phyloP scores from a whole-genome alignment of 92 coral and sea anemone species.

The Porites lobata region DNA sequence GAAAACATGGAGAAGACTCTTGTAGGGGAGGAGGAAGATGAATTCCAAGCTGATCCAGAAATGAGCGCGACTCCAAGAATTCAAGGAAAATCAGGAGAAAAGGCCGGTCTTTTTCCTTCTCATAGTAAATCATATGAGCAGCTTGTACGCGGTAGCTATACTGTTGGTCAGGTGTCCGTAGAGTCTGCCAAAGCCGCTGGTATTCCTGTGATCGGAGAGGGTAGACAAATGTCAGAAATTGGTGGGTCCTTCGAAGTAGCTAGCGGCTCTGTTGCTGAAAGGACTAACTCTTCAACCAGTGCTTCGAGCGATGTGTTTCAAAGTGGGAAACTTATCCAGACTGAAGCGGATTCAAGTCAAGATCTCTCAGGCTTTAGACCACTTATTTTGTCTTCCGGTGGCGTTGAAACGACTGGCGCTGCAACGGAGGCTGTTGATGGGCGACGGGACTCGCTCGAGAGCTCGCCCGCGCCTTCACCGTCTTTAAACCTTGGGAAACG shows the following conservation, averaged over 20 bases:
- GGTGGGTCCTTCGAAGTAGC: neutral
- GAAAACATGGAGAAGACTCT: constrained; percentile 11
- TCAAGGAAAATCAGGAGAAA: neutral
- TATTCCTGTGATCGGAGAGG: constrained; percentile 81
- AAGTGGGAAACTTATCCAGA: neutral
- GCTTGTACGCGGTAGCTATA: constrained; percentile 90
- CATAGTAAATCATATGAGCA: constrained; percentile 64
- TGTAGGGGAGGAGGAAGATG: constrained; percentile 10
- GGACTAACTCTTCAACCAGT: neutral
- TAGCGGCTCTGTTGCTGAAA: neutral
- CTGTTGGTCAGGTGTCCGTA: constrained; percentile 82
- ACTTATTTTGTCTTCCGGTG: neutral
- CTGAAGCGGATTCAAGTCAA: constrained; percentile 9
- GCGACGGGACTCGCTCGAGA: constrained; percentile 42
- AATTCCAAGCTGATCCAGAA: constrained; percentile 14
- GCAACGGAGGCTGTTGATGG: constrained; percentile 21
- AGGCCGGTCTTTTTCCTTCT: neutral
- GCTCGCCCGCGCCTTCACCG: constrained; percentile 41
- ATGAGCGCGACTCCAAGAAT: constrained; percentile 35
- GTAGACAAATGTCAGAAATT: neutral
- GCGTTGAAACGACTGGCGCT: neutral
- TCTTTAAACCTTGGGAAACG: constrained; percentile 20
- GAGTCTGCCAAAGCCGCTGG: constrained; percentile 98
- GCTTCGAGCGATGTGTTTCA: constrained; percentile 6
- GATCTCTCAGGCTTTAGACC: constrained; percentile 32